Percentiles rank a stretch among this genome's conserved stretches.
These are phyloP conservation scores for Phyllotis vaccarum DNA, from an alignment of 2,797 vertebrate species.

Conservation along the genomic window DNA sequence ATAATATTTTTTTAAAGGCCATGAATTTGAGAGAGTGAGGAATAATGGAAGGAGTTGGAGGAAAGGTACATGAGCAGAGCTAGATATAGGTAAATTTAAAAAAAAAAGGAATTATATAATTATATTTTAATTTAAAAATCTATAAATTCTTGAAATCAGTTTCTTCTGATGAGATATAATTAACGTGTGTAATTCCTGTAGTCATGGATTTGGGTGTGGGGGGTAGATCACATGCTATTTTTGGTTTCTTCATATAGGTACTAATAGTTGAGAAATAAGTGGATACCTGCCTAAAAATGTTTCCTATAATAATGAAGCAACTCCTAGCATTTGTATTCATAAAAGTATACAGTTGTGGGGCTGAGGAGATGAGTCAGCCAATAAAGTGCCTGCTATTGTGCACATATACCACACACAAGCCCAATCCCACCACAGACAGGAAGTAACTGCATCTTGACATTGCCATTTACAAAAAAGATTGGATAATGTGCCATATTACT, in stretches of 20 bases:
- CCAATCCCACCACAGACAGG: not conserved
- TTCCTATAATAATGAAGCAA: slow-evolving; percentile 44
- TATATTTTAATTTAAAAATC: not conserved
- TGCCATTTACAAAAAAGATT: not conserved
- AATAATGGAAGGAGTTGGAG: not conserved
- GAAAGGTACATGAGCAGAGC: not conserved
- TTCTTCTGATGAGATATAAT: slow-evolving; percentile 21
- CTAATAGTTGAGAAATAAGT: not conserved
- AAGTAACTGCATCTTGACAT: not conserved
- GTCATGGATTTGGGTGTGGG: not conserved
- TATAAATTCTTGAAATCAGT: not conserved
- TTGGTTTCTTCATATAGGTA: not conserved
- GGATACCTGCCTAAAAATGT: not conserved
- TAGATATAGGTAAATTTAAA: not conserved
- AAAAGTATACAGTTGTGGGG: not conserved
- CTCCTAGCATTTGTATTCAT: not conserved
- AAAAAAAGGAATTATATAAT: not conserved
- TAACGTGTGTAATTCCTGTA: not conserved
- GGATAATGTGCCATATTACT: not conserved
- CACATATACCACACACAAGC: not conserved
- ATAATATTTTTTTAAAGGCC: not conserved
- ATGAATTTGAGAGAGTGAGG: not conserved
- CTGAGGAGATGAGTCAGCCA: not conserved
- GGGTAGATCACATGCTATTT: not conserved
- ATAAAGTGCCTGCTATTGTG: not conserved